Base-by-base conservation (phyloP, 2,888 invertebrate species). In the Rhagium mordax region DNA sequence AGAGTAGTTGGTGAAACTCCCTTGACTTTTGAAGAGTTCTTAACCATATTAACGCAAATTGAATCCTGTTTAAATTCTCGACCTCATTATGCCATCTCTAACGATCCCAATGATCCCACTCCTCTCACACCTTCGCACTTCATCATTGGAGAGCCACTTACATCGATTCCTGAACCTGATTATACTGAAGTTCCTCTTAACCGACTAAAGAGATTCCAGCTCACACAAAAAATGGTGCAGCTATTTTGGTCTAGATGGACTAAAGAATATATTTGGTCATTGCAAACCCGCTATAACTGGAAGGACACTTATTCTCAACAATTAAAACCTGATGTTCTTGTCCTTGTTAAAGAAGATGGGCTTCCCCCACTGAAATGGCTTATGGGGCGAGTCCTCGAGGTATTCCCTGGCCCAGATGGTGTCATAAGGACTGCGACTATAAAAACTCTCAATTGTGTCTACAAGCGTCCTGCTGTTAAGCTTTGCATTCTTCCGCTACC, bases 321-420 rank as follows among this genome's bases (percentile, higher is more conserved):
- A 18, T 33, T 74, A 16, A 68, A 74, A 72, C 65, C 65, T 7
- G 71, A 59, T 47, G 48, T 48, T n/a, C 53, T 72, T 4, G 69
- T 72, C 3, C 15, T 74, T 15, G 55, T 71, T 10, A 74, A 69
- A 27, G 71, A 71, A 57, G 69, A 74, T 65, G 72, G 69, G 33
- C 64, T 70, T 33, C 71, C 74, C 18, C 68, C 69, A 47, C 41
- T 72, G 49, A 72, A 72, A 16, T 72, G 72, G 69, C 16, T 51
- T 13, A 48, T 68, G 33, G 72, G 24, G 24, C 24, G 24, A 13
- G 64, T 72, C 16, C 8, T 48, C 5, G 18, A 67, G n/a, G 29
- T 68, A 0, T 67, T 67, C 57, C 72, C 68, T 41, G 72, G 68
- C 24, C n/a, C 55, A 27, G 24, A 24, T 24, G 24, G 72, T n/a